phyloP scores from a whole-genome alignment of 2,888 invertebrate species.

The Zaprionus lineosus region DNA sequence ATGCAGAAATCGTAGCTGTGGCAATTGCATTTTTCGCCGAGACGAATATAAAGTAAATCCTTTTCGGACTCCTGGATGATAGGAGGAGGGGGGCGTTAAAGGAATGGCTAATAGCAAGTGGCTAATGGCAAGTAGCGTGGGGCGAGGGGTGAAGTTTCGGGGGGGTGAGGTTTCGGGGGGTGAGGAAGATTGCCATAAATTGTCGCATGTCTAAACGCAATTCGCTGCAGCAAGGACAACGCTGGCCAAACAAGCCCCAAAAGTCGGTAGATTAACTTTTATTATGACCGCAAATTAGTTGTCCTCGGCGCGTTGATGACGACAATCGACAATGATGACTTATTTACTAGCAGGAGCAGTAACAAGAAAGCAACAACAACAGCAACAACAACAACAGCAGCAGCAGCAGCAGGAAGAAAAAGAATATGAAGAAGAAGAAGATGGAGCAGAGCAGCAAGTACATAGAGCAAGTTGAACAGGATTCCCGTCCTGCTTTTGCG shows the following conservation, averaged over 20 bases:
- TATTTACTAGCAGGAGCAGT: conserved; percentile 66
- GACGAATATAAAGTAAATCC: no score
- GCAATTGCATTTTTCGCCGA: no score
- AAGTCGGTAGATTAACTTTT: conserved; percentile 80
- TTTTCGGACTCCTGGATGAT: no score
- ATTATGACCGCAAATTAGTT: conserved; percentile 82
- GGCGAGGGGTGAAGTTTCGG: no score
- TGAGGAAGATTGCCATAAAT: no score
- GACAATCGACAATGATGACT: conserved; percentile 78
- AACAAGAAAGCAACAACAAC: conserved; percentile 14
- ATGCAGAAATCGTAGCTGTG: no score
- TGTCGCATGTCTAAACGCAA: conserved; percentile 31
- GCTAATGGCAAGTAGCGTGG: no score
- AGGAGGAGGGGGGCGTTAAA: no score
- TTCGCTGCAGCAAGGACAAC: conserved; percentile 39
- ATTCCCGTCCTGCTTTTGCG: conserved; percentile 17
- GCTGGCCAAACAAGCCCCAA: conserved; percentile 42
- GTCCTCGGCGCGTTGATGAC: conserved; percentile 77
- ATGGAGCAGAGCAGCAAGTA: conserved; percentile 30
- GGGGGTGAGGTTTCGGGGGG: no score
- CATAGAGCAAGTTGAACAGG: conserved; percentile 41
- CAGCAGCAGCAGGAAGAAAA: conserved; percentile 23
- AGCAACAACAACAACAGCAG: conserved; percentile 28
- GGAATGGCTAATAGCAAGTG: no score
- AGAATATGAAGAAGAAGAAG: no score